Evolutionary conservation across 2,797 vertebrate species (phyloP), one percentile per base, ranked within the genome.

Genomic region (Phalanger gymnotis): DNA sequence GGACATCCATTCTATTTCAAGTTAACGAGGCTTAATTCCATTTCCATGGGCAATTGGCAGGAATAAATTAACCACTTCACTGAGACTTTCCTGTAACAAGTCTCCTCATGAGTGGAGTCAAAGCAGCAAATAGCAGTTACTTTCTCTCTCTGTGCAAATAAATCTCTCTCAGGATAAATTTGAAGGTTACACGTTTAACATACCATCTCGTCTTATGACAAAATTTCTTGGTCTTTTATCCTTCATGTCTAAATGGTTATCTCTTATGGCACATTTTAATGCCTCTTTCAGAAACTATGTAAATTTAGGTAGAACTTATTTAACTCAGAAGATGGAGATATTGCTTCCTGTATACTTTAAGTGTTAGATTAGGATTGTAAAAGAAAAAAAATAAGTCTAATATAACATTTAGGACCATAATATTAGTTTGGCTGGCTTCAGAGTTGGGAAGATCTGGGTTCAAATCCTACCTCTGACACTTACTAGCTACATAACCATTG

Each of bases 1-100:
- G 58, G 57, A 95, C 96, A 96, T 61, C 53, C 94, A 94, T 94
- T 97, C 92, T 90, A 40, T 97, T 93, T 93, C 91, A 97, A 22
- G 54, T 93, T 97, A 96, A 94, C 10, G 91, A 97, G 91, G 91
- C 30, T 91, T 94, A 96, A 97, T 96, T 96, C 73, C 53, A 95
- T 97, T 97, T 97, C 94, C 91, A 94, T 47, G 90, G 90, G 93
- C 93, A 56, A 97, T 31, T 96, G 91, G 58, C 90, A 97, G 53
- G 96, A 97, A 97, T n/a, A 92, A 97, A 92, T 95, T 96, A 95
- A 54, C 91, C 95, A 91, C 51, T 91, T 61, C 95, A 92, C 13
- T 94, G 96, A 91, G 81, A 92, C 53, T 57, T 96, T 97, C 95
- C 73, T 94, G 95, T 95, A 97, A 97, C 30, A 97, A 56, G 66